A percentile compares a stretch with the other conserved stretches of the same genome.
These are phyloP conservation scores for Passer montanus DNA, from an alignment of 2,113 vertebrate genomes.

Conservation along the genomic window DNA sequence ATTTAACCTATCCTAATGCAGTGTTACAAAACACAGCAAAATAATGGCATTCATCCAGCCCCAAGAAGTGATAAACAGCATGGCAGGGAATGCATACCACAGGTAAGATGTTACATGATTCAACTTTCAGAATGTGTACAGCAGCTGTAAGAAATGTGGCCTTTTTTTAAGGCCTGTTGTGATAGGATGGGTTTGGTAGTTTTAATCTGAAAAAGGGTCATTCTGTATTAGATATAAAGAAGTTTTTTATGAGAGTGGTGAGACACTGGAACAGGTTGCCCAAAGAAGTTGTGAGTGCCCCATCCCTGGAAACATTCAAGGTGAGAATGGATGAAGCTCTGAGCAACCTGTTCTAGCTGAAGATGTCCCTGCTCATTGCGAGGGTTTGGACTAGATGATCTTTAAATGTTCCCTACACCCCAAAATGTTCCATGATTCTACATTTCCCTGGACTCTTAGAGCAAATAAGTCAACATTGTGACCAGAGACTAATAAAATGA, in stretches of 20 bases:
- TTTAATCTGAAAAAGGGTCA: neutral
- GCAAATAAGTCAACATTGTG: neutral
- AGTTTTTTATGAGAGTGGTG: neutral
- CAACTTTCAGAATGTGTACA: neutral
- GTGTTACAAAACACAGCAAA: neutral
- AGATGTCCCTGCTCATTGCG: neutral
- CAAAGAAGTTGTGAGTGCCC: neutral
- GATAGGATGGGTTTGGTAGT: neutral
- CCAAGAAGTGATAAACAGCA: neutral
- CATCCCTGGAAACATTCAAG: neutral
- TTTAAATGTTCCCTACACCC: neutral
- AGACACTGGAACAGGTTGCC: neutral
- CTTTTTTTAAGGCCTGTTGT: neutral
- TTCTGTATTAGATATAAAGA: neutral
- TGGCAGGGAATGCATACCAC: rapidly evolving
- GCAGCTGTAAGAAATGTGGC: neutral
- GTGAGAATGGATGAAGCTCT: neutral
- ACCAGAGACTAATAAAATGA: neutral
- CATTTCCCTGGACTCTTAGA: neutral
- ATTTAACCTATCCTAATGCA: neutral
- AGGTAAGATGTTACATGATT: neutral
- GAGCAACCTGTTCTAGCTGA: neutral
- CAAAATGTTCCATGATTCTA: neutral
- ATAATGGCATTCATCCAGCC: neutral
- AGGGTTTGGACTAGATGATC: neutral